Conservation (phyloP, 2,113 vertebrate species). For the Perccottus glenii region DNA sequence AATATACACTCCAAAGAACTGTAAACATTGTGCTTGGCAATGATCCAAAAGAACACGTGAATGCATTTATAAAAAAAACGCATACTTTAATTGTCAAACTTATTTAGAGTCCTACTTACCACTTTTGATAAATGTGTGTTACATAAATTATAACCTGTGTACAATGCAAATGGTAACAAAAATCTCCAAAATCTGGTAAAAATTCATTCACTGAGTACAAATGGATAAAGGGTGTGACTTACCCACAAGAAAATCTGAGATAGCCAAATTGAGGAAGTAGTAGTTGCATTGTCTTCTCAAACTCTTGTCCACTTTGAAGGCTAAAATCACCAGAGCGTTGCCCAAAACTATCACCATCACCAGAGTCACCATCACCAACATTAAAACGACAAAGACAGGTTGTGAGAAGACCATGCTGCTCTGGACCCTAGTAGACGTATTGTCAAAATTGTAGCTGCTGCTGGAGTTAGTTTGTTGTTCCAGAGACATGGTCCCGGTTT, state of each 20-base stretch:
- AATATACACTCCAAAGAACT: not conserved
- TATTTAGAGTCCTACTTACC: no score
- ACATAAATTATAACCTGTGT: no score
- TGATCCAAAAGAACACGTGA: no score
- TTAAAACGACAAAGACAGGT: constrained; percentile 72
- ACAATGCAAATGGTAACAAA: no score
- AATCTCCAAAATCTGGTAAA: no score
- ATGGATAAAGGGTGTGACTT: constrained; percentile 61
- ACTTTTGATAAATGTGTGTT: no score
- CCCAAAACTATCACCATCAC: constrained; percentile 84
- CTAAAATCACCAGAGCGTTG: constrained; percentile 86
- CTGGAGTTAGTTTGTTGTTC: constrained; percentile 61
- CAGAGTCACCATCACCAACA: constrained; percentile 83
- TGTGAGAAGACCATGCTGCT: constrained; percentile 55
- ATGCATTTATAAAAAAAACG: no score
- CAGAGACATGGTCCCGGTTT: constrained; percentile 58
- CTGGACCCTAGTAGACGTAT: constrained; percentile 55
- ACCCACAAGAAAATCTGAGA: constrained; percentile 93
- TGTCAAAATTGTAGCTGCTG: constrained; percentile 49
- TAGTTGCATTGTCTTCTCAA: constrained; percentile 88
- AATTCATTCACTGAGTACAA: no score
- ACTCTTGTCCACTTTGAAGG: constrained; percentile 87
- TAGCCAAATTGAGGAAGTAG: constrained; percentile 88
- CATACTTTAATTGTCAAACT: no score
- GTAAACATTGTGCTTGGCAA: not conserved